Base-by-base conservation (phyloP, 2,113 vertebrate genomes). In the Circaetus cinerascens region DNA sequence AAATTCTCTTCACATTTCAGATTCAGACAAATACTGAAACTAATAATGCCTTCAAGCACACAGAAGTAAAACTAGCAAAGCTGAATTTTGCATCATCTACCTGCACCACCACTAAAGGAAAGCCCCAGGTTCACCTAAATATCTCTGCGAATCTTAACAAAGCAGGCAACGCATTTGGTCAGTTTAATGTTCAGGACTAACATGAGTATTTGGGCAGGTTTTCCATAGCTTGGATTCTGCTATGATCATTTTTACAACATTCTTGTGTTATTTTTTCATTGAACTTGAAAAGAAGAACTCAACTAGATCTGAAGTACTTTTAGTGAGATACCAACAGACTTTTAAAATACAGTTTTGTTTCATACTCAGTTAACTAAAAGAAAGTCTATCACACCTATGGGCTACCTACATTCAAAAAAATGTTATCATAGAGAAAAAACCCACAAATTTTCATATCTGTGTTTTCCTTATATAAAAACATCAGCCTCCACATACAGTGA, bases 1-100 rank as follows among this genome's bases (percentile, higher is more conserved):
- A 68, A 26, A 41, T 88, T 88, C 56, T 87, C 68, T 85, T 81
- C 79, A 62, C 11, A 15, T 86, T 95, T 83, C 88, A 88, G 72
- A 53, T 76, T 77, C 68, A 90, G 57, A 41, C n/a, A 78, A 81
- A 80, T 55, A 50, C 18, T 38, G 32, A 88, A 90, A 88, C 23
- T 53, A 82, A 48, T 32, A 62, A 77, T 67, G 2, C 15, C 46
- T 45, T 80, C 72, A 43, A n/a, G 80, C 43, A 53, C 12, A 56
- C 11, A 68, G 18, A 89, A 68, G 12, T 38, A 66, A 80, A 77
- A 76, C 9, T 11, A 45, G 13, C 10, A 74, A 82, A 86, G 51
- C 17, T 9, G 2, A 79, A 50, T 66, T 69, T 29, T 73, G 48
- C 53, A 76, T 34, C 30, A 5, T 50, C 91, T 92, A 82, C 56